phyloP scores from a whole-genome alignment of 2,888 invertebrate species.

The Sinelater perroti region DNA sequence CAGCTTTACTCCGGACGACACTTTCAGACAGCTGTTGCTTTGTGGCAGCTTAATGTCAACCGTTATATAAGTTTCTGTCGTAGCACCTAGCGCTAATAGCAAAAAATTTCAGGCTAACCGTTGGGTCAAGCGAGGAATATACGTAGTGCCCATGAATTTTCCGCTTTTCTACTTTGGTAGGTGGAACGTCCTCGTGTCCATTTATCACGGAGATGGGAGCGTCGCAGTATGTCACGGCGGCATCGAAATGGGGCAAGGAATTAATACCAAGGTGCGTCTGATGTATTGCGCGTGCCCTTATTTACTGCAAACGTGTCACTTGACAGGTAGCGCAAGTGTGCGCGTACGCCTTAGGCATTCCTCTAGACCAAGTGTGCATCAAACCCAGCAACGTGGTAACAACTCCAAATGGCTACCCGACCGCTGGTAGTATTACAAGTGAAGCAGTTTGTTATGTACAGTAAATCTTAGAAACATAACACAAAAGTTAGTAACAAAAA shows the following conservation, averaged over 20 bases:
- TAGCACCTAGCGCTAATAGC: no score
- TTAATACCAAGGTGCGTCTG: slow-evolving; percentile 74
- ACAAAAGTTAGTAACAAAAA: no score
- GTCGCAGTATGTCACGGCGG: slow-evolving; percentile 78
- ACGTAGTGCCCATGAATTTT: slow-evolving; percentile 75
- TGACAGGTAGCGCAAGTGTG: slow-evolving; percentile 77
- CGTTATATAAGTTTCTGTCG: no score
- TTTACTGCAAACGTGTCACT: not conserved
- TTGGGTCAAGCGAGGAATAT: slow-evolving; percentile 82
- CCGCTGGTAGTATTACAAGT: slow-evolving; percentile 77
- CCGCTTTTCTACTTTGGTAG: slow-evolving; percentile 64
- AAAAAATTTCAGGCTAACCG: slow-evolving; percentile 67
- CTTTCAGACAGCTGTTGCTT: not conserved
- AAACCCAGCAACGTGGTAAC: slow-evolving; percentile 72
- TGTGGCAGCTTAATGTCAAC: no score
- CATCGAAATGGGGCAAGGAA: slow-evolving; percentile 83
- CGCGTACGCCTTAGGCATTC: slow-evolving; percentile 74
- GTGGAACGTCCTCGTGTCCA: slow-evolving; percentile 68
- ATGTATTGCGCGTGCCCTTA: no score
- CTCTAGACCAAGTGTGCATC: slow-evolving; percentile 71
- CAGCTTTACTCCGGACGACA: slow-evolving; percentile 1
- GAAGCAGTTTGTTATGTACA: slow-evolving; percentile 68
- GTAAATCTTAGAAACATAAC: slow-evolving; percentile 12
- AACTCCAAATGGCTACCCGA: slow-evolving; percentile 72
- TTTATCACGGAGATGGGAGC: slow-evolving; percentile 76